phyloP scores from a whole-genome alignment of 2,888 invertebrate genomes.

The Ariolimax columbianus region DNA sequence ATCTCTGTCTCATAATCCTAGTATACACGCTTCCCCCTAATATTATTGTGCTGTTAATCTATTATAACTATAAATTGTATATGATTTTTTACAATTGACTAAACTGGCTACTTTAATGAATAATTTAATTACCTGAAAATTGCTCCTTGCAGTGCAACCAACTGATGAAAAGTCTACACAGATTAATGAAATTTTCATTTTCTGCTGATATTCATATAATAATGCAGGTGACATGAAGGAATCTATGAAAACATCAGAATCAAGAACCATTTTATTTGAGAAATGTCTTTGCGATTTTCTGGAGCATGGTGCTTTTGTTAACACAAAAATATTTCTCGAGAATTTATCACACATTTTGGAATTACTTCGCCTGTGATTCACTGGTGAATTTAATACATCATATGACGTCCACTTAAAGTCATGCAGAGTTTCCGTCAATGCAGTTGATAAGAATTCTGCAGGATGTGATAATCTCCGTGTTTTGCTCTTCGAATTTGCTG shows the following conservation, averaged over 20 bases:
- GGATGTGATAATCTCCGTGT: constrained; percentile 44
- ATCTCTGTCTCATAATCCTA: too few species aligned
- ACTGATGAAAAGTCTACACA: constrained; percentile 65
- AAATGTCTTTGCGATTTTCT: constrained; percentile 59
- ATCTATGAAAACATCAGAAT: constrained; percentile 70
- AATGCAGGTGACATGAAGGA: constrained; percentile 66
- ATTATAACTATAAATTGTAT: too few species aligned
- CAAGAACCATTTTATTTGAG: constrained; percentile 68
- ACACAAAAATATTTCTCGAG: constrained; percentile 64
- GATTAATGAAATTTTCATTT: constrained; percentile 60
- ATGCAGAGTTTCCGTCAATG: constrained; percentile 67
- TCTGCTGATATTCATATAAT: constrained; percentile 60
- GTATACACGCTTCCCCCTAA: too few species aligned
- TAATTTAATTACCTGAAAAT: constrained; percentile 1
- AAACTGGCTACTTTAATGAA: too few species aligned
- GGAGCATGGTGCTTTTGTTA: constrained; percentile 64
- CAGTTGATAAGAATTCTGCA: constrained; percentile 59
- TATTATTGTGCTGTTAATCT: too few species aligned
- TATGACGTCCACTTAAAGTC: constrained; percentile 72
- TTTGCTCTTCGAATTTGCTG: constrained; percentile 6
- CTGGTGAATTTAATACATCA: constrained; percentile 63
- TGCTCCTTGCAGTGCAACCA: background rate
- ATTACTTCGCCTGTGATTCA: constrained; percentile 56
- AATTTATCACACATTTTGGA: background rate
- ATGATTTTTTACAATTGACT: too few species aligned